Conservation (phyloP, 2,113 vertebrate species). For the Prietella phreatophila region DNA sequence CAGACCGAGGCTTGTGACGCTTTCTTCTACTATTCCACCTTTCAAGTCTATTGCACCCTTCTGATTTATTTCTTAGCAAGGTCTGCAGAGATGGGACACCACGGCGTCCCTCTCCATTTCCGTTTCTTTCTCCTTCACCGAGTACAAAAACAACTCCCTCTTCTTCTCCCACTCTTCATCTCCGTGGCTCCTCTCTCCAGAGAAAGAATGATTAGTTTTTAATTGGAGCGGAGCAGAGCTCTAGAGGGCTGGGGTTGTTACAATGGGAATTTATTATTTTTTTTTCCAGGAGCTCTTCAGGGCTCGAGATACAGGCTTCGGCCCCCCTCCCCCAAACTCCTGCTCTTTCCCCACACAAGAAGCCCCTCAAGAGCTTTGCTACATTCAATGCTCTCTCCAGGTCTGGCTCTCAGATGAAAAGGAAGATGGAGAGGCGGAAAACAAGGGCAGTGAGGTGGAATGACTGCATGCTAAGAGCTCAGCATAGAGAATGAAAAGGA, state of each 20-base stretch:
- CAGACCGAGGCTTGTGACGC: not conserved
- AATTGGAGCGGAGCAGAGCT: conserved; percentile 69
- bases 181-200: conserved; percentile 47
- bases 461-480: conserved; percentile 13
- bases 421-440: conserved; percentile 31
- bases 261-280: conserved; percentile 68
- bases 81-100: conserved; percentile 14
- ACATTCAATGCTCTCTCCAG: conserved; percentile 27
- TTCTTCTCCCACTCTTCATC: conserved; percentile 16
- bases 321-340: not conserved
- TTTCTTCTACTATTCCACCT: conserved; percentile 12
- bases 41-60: conserved; percentile 3
- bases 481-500: not conserved
- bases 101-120: not conserved
- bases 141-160: conserved; percentile 25
- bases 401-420: conserved; percentile 40
- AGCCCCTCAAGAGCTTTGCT: conserved; percentile 41
- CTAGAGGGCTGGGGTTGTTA: conserved; percentile 74
- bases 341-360: conserved; percentile 43
- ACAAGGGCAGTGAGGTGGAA: conserved; percentile 17
- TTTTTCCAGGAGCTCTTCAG: conserved; percentile 57
- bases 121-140: not conserved
- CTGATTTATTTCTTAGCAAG: conserved; percentile 16
- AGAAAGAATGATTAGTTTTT: conserved; percentile 70
- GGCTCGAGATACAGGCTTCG: conserved; percentile 44